Evolutionary conservation across 2,797 vertebrate species (phyloP).

Genomic region (Sylvia borin): DNA sequence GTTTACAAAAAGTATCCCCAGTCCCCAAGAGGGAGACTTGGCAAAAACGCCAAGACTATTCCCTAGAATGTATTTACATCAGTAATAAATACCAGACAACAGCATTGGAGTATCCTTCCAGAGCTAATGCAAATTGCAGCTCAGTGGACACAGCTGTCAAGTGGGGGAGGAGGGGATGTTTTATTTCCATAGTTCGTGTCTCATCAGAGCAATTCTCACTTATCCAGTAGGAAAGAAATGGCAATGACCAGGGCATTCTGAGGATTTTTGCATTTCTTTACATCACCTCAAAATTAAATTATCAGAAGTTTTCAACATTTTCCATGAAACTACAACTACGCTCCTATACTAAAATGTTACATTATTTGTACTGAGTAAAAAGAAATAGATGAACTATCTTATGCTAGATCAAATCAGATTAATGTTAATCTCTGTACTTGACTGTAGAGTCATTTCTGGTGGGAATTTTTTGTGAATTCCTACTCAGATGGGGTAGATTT

Average conservation of each 20-base stretch:
- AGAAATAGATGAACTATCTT: background rate
- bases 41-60: background rate
- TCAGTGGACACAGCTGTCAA: background rate
- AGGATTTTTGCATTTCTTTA: background rate
- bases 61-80: background rate
- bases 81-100: background rate
- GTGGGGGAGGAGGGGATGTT: accelerated
- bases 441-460: background rate
- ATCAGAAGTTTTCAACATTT: background rate
- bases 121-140: background rate
- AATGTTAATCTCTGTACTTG: background rate
- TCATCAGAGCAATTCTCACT: background rate
- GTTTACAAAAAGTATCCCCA: background rate
- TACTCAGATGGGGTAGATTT: background rate
- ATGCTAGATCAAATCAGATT: background rate
- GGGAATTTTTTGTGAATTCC: background rate
- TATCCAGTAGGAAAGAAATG: background rate
- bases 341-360: background rate
- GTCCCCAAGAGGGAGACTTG: background rate
- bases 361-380: background rate
- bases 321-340: background rate
- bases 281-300: background rate
- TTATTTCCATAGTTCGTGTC: background rate
- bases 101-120: background rate
- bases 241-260: background rate